Evolutionary conservation across 2,113 vertebrate genomes (phyloP).

Genomic region (Rattus norvegicus): DNA sequence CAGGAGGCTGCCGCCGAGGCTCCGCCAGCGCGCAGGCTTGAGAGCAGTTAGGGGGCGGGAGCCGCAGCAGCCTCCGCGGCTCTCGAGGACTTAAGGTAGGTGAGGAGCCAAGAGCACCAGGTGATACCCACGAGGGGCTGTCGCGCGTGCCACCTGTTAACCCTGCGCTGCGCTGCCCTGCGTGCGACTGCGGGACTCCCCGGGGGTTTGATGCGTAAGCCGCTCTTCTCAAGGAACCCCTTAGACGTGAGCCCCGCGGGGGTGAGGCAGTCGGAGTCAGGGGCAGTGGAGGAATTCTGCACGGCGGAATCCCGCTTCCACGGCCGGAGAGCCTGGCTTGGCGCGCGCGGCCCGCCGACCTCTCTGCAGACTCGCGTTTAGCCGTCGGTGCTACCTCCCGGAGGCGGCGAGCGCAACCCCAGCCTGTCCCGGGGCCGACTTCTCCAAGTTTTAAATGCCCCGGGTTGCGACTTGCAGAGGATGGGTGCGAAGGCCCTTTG

Average conservation of each 20-base stretch:
- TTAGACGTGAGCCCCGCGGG: neutral
- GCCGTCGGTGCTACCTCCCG: neutral
- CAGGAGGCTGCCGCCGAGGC: slow-evolving; percentile 60
- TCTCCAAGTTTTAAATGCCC: neutral
- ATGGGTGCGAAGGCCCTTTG: neutral
- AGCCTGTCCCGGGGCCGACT: neutral
- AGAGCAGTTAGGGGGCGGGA: slow-evolving; percentile 73
- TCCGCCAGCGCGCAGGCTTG: slow-evolving; percentile 69
- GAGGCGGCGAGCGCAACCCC: neutral
- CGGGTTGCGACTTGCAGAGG: neutral
- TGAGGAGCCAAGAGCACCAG: slow-evolving; percentile 17
- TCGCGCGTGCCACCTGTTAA: slow-evolving; percentile 74
- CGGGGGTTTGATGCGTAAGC: slow-evolving; percentile 23
- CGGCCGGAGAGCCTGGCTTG: neutral
- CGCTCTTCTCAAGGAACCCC: slow-evolving; percentile 26
- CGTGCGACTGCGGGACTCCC: neutral
- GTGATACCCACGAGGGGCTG: slow-evolving; percentile 11
- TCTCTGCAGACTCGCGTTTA: neutral
- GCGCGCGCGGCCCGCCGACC: neutral
- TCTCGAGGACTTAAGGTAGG: slow-evolving; percentile 83
- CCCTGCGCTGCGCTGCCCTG: neutral
- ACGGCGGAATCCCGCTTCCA: neutral
- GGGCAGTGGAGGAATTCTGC: slow-evolving; percentile 12
- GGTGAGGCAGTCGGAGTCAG: neutral
- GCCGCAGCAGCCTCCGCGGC: slow-evolving; percentile 66